These are phyloP conservation scores for Sylvicola cinctus DNA, from an alignment of 2,888 invertebrate genomes.

Conservation along the genomic window DNA sequence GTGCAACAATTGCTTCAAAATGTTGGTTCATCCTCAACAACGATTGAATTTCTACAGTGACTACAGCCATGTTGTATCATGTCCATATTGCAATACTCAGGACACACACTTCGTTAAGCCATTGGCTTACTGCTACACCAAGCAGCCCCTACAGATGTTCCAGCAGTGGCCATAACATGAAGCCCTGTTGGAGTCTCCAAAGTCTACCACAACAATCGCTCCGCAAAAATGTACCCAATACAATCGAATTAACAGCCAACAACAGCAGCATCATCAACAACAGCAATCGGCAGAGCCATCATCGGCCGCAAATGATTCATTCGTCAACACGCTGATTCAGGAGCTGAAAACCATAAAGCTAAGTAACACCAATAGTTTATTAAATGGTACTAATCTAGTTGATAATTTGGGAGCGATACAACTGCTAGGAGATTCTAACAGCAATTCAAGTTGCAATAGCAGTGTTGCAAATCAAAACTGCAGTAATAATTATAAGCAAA, in stretches of 20 bases:
- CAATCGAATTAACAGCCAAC: slow-evolving; percentile 10
- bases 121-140: slow-evolving; percentile 62
- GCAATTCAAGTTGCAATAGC: slow-evolving; percentile 9
- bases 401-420: background rate
- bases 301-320: slow-evolving; percentile 4
- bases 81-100: slow-evolving; percentile 74
- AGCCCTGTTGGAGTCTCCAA: slow-evolving; percentile 42
- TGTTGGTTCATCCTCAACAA: slow-evolving; percentile 68
- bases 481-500: slow-evolving; percentile 7
- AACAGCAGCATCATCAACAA: slow-evolving; percentile 7
- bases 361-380: slow-evolving; percentile 11
- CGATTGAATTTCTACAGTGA: slow-evolving; percentile 84
- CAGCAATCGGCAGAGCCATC: slow-evolving; percentile 6
- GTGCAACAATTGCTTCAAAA: slow-evolving; percentile 54
- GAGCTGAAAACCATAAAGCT: slow-evolving; percentile 15
- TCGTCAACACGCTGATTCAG: slow-evolving; percentile 13
- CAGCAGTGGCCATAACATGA: slow-evolving; percentile 78
- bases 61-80: slow-evolving; percentile 79
- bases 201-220: slow-evolving; percentile 26
- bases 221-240: slow-evolving; percentile 9
- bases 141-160: slow-evolving; percentile 43
- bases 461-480: slow-evolving; percentile 6
- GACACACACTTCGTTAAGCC: slow-evolving; percentile 94
- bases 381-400: slow-evolving; percentile 2
- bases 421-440: slow-evolving; percentile 13